Evolutionary conservation across 2,888 invertebrate genomes (phyloP).

Genomic region (Agrochola litura): DNA sequence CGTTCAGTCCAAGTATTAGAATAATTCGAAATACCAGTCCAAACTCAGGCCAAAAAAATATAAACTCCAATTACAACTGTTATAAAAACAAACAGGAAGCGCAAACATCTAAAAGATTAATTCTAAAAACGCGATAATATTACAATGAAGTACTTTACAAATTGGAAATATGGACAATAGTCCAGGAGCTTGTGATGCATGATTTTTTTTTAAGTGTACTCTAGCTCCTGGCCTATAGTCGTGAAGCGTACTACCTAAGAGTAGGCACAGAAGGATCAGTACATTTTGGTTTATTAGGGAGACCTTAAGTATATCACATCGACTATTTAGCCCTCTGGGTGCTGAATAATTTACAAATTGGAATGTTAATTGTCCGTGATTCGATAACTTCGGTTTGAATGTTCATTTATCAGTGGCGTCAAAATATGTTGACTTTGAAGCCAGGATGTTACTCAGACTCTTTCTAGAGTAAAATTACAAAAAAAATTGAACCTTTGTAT

Average conservation of each 20-base stretch:
- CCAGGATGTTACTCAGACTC: too few species aligned
- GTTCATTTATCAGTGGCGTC: not conserved
- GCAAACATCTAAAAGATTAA: conserved; percentile 68
- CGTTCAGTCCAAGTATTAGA: conserved; percentile 7
- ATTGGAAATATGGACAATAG: conserved; percentile 72
- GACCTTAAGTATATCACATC: conserved; percentile 88
- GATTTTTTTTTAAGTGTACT: conserved; percentile 57
- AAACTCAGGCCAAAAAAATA: conserved; percentile 25
- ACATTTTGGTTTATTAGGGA: conserved; percentile 89
- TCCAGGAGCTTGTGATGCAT: conserved; percentile 65
- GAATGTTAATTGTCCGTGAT: conserved; percentile 78
- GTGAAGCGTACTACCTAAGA: conserved; percentile 75
- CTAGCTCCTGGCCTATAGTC: conserved; percentile 68
- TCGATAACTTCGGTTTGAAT: conserved; percentile 44
- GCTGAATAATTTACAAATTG: conserved; percentile 70
- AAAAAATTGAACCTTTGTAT: too few species aligned
- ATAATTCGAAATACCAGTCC: conserved; percentile 36
- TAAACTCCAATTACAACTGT: conserved; percentile 23
- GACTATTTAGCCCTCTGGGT: conserved; percentile 82
- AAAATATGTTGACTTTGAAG: not conserved
- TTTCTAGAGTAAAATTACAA: not conserved
- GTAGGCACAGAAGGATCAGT: conserved; percentile 90
- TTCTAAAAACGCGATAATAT: conserved; percentile 63
- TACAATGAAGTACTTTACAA: conserved; percentile 76
- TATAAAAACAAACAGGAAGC: conserved; percentile 69